Evolutionary conservation across 2,888 invertebrate genomes (phyloP), one percentile per base, ranked within the genome.

Genomic region (Ernsta delagoae): DNA sequence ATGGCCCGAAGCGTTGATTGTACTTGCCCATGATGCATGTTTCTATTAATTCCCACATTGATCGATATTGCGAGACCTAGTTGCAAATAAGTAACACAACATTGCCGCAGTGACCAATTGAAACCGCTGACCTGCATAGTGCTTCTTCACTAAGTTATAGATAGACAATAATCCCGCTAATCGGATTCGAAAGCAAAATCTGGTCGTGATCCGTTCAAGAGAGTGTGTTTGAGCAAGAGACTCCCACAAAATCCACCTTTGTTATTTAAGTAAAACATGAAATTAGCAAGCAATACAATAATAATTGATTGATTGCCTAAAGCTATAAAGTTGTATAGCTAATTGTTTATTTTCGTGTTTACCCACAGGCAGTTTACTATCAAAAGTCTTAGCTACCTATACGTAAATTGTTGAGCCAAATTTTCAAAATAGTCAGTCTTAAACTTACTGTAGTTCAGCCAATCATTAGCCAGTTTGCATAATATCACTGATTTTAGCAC

Each of bases 21-120:
- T 45, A 60, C 43, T 24, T 43, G 48, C 24, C 34, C 36, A 41
- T 63, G 11, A 54, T 43, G 56, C 39, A 39, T 31, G 54, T 54
- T 54, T 39, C 53, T 54, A 63, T 54, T 63, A 63, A 64, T 56
- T 56, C 31, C 34, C 31, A 56, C 50, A 11, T 31, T 34, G 64
- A 56, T 64, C 64, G 56, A 64, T 64, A 64, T 36, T 50, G 8
- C 5, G 43, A 64, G 64, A 64, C 64, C 64, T 56, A 64, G 54
- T 64, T 64, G 64, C 54, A 34, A n/a, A 56, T 31, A 34, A 34
- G 34, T 11, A 56, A 56, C 50, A 24, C 50, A 31, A 56, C 34
- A 31, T 31, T 31, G 12, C 36, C 36, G 57, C 36, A 34, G 36
- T 8, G 39, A 39, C 57, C 57, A 39, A 4, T 8, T n/a, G 39